These are phyloP conservation scores for Nipponia nippon DNA, from an alignment of 2,113 vertebrate genomes.

Conservation along the genomic window DNA sequence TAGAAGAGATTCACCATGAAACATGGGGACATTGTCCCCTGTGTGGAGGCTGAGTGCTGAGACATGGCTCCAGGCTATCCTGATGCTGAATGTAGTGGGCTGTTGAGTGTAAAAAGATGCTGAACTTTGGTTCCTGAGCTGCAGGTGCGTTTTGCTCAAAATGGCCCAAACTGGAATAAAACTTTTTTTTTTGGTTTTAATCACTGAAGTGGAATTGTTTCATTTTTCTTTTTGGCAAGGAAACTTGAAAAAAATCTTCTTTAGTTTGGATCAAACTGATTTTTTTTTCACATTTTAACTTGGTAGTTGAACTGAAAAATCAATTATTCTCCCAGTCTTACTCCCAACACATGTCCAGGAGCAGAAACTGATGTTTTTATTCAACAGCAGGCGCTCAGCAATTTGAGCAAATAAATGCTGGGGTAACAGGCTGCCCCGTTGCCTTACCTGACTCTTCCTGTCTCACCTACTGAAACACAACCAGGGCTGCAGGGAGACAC, in stretches of 20 bases:
- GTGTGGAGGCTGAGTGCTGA: background rate
- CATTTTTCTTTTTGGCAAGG: slow-evolving; percentile 48
- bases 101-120: background rate
- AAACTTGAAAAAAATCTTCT: background rate
- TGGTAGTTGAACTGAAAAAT: slow-evolving; percentile 46
- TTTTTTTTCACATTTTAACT: slow-evolving; percentile 8
- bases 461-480: background rate
- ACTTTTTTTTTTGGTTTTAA: slow-evolving; percentile 3
- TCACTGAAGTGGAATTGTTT: slow-evolving; percentile 17
- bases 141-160: background rate
- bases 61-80: background rate
- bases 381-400: background rate
- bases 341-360: background rate
- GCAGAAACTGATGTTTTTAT: background rate
- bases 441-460: background rate
- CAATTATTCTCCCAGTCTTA: slow-evolving; percentile 23
- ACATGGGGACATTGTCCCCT: background rate
- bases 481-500: background rate
- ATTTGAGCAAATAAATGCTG: background rate
- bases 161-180: background rate
- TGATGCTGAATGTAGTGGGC: background rate
- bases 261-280: background rate
- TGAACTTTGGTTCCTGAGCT: background rate
- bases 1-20: background rate
- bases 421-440: background rate